Percentiles rank a stretch among this genome's conserved stretches.
phyloP scores from a whole-genome alignment of 2,113 vertebrate species.

The Chaetura pelagica region DNA sequence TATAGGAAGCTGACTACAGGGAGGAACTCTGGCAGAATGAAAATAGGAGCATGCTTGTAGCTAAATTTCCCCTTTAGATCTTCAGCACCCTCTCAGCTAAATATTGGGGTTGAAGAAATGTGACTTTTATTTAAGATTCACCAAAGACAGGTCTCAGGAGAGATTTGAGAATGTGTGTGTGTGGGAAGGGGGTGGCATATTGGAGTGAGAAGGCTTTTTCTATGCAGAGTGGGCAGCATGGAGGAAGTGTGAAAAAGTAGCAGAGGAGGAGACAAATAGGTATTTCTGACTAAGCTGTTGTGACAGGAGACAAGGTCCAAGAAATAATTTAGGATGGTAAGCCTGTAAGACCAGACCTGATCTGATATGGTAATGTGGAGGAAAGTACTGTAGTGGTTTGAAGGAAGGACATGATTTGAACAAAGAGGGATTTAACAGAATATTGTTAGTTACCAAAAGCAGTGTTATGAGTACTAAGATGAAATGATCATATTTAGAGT shows the following conservation, averaged over 20 bases:
- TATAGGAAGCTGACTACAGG: neutral
- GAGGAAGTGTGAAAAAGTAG: slow-evolving; percentile 58
- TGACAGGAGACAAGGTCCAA: slow-evolving; percentile 31
- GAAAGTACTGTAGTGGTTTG: neutral
- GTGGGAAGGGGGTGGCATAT: slow-evolving; percentile 14
- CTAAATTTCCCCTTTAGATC: neutral
- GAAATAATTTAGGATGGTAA: slow-evolving; percentile 1
- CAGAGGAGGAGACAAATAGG: slow-evolving; percentile 15
- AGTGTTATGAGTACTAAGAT: neutral
- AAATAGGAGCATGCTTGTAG: neutral
- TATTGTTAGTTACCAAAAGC: neutral
- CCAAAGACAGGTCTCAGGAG: neutral
- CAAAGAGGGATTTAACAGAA: neutral
- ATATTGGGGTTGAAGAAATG: neutral
- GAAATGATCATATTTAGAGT: neutral
- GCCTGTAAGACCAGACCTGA: neutral
- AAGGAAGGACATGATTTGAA: neutral
- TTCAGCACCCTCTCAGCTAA: neutral
- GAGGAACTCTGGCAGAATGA: neutral
- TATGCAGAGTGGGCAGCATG: slow-evolving; percentile 18
- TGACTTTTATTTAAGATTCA: neutral
- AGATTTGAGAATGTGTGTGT: neutral
- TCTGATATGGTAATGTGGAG: neutral
- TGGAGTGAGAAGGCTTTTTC: slow-evolving; percentile 38
- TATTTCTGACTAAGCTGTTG: slow-evolving; percentile 50